Evolutionary conservation across 92 coral and sea anemone species (phyloP).

Genomic region (Phenganax subtilis): DNA sequence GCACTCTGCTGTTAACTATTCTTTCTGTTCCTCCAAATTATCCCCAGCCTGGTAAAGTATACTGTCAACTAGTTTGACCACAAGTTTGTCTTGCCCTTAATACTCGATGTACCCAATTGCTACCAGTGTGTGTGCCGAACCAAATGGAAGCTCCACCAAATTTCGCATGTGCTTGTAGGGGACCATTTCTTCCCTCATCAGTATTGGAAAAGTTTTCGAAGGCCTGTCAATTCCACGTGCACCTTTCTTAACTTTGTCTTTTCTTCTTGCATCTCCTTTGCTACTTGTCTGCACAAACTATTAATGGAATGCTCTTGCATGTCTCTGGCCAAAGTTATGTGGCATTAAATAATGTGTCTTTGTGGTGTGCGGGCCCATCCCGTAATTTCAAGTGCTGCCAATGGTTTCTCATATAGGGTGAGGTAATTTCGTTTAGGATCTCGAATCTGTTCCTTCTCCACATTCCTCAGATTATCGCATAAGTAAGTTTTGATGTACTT

Average conservation of each 20-base stretch:
- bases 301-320: conserved; percentile 25
- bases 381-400: conserved; percentile 27
- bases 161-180: conserved; percentile 18
- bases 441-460: conserved; percentile 34
- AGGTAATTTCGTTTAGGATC: conserved; percentile 41
- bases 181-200: conserved; percentile 26
- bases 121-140: conserved; percentile 4
- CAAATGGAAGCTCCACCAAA: conserved; percentile 21
- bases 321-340: neutral
- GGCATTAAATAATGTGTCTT: conserved; percentile 35
- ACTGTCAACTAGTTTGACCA: conserved; percentile 2
- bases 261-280: neutral
- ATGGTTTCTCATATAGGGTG: conserved; percentile 37
- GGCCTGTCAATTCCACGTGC: neutral
- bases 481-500: conserved; percentile 32
- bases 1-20: conserved; percentile 10
- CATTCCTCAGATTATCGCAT: conserved; percentile 11
- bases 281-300: neutral
- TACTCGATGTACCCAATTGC: conserved; percentile 20
- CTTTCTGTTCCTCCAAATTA: conserved; percentile 28
- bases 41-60: conserved; percentile 32
- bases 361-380: conserved; percentile 45
- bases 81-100: conserved; percentile 20
- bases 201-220: neutral
- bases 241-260: neutral